Base-by-base conservation (phyloP, 2,888 invertebrate species). In the Tupiocoris notatus region DNA sequence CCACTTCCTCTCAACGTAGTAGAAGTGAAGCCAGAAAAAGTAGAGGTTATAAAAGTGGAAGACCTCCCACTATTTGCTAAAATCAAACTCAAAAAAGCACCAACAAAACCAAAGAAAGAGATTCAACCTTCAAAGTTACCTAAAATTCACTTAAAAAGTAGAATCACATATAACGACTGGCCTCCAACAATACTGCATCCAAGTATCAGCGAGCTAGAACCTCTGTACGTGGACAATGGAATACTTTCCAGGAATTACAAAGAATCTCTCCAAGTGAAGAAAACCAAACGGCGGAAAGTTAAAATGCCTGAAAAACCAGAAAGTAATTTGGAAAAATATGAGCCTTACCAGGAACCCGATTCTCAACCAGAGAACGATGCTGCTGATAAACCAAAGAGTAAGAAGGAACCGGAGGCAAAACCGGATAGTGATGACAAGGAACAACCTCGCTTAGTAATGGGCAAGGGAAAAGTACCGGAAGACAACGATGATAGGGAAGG, bases 101-200 rank as follows among this genome's bases (percentile, higher is more conserved):
- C 82, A 0, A 81, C 84, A 9, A 84, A 86, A 79, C 86, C 87
- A 9, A 87, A 88, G 80, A 84, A 85, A 80, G 86, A 86, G 79
- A 78, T 83, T 6, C 81, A 83, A 58, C 79, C 83, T 6, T 81
- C 84, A 0, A 83, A 84, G 73, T 83, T 92, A 75, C 91, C 90
- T 0, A 91, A 90, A 83, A 86, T 91, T 74, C 86, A 90, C 81
- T 84, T 93, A 0, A 91, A 90, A 81, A 92, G 92, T 82, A 87
- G 90, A 79, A 90, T 92, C 16, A 86, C 64, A 2, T 71, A 39
- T 20, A 70, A 76, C 54, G 85, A 85, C 73, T 86, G 86, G 80
- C 85, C 86, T 62, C 84, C 85, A n/a, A 65, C 80, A 65, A 83
- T 84, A 79, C 81, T 82, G 66, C 79, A 81, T 70, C 83, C 85